Evolutionary conservation across 2,113 vertebrate genomes (phyloP).

Genomic region (Machaerirhynchus nigripectus): DNA sequence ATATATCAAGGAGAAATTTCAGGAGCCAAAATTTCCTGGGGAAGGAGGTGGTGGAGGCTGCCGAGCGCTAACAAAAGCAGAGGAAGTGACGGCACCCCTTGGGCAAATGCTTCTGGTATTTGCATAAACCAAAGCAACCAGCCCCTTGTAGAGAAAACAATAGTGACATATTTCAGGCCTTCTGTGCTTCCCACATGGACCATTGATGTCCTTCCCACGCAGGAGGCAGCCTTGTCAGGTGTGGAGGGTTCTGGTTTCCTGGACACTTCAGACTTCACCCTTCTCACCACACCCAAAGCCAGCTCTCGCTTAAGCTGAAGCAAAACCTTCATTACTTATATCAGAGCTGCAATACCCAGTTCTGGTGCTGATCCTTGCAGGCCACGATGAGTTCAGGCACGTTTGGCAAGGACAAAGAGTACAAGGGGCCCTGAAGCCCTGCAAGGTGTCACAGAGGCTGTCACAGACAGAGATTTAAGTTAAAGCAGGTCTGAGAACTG

Average conservation of each 20-base stretch:
- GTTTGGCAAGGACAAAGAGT: background rate
- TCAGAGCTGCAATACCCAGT: background rate
- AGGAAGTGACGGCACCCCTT: background rate
- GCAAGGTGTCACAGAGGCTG: background rate
- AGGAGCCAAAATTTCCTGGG: background rate
- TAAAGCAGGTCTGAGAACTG: background rate
- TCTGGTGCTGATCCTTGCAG: background rate
- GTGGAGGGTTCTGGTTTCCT: background rate
- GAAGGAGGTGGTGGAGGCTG: background rate
- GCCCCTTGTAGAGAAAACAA: background rate
- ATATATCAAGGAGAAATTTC: background rate
- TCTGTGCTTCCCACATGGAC: accelerated
- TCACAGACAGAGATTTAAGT: background rate
- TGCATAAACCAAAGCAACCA: background rate
- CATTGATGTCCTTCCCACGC: background rate
- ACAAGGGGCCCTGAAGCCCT: background rate
- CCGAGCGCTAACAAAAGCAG: background rate
- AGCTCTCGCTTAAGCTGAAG: background rate
- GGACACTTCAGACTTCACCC: background rate
- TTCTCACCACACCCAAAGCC: background rate
- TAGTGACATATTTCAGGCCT: background rate
- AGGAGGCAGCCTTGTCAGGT: background rate
- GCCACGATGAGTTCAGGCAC: accelerated
- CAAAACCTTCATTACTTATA: background rate
- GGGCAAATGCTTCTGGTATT: background rate